Base-by-base conservation (phyloP, 2,113 vertebrate species). In the Zosterops lateralis region DNA sequence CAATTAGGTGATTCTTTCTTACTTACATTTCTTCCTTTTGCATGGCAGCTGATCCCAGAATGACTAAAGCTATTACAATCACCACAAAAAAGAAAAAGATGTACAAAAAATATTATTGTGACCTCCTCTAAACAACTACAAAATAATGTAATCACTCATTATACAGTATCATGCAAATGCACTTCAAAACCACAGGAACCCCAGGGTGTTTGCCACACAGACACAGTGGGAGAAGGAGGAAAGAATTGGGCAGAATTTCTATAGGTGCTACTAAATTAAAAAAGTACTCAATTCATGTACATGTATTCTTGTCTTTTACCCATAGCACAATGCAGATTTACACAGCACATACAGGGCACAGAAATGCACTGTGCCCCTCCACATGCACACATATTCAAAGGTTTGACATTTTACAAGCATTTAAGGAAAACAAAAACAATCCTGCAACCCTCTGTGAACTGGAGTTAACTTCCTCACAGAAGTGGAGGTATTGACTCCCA, bases 161-260 rank as follows among this genome's bases (percentile, higher is more conserved):
- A 91, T 66, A 66, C 47, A 79, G 21, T 84, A 70, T 57, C 84
- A 91, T 79, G 74, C 66, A 93, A 93, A 95, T 68, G 62, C 21
- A 89, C 31, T 91, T 87, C 32, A 64, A 84, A 95, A 87, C 58
- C 87, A 53, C 91, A 93, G 62, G 29, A 93, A 92, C 58, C 70
- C 64, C 47, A 70, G 89, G 78, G 84, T 84, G 47, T 95, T 93
- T 91, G 77, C 81, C 77, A 93, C 81, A 95, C 54, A 93, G 62
- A 62, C 58, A 72, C 44, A 91, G 58, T 22, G n/a, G 83, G 38
- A 79, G 53, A 80, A 78, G 58, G 77, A 96, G 80, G 38, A 84
- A 95, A 84, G 62, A 78, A 81, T 40, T 67, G 65, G 84, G 82
- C 42, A 70, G 81, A 89, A 89, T 76, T 95, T 91, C 74, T 87